Conservation (phyloP, 30 jellyfish, hydroid and myxozoan species). For the Cassiopea xamachana region DNA sequence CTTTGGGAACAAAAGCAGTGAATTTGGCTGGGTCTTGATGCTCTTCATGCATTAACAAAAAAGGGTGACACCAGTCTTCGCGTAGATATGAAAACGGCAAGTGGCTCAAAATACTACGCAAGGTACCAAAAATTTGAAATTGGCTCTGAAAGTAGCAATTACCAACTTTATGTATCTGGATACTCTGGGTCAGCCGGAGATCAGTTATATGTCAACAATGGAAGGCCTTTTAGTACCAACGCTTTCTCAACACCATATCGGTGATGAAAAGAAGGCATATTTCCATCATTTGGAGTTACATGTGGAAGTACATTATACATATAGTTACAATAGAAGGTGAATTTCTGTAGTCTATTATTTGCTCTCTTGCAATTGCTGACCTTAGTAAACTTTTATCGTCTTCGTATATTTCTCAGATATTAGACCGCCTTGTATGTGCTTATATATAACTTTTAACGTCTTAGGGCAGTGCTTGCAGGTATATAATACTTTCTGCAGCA, state of each 20-base stretch:
- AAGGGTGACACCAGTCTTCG: neutral
- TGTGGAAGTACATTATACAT: conserved; percentile 84
- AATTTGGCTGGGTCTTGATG: conserved; percentile 40
- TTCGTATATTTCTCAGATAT: too few relatives aligned
- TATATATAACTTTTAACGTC: too few relatives aligned
- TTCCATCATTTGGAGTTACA: conserved; percentile 53
- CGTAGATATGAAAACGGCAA: neutral
- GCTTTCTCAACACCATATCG: conserved; percentile 40
- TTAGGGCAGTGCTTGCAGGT: too few relatives aligned
- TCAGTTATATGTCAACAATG: neutral
- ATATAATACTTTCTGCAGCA: too few relatives aligned
- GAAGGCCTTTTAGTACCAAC: too few relatives aligned
- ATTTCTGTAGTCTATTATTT: neutral
- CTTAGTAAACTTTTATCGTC: neutral
- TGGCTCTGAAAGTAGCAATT: conserved; percentile 8
- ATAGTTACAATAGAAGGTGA: conserved; percentile 54
- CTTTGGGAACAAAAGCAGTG: conserved; percentile 1
- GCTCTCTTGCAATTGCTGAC: neutral
- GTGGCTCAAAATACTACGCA: conserved; percentile 12
- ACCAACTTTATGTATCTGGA: conserved; percentile 8
- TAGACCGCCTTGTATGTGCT: too few relatives aligned
- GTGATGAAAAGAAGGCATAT: conserved; percentile 54
- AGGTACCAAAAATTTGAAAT: conserved; percentile 6
- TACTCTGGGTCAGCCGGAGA: conserved; percentile 23
- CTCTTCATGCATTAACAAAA: conserved; percentile 12